A percentile compares a stretch with the other conserved stretches of the same genome.
These are phyloP conservation scores for Eulemur macaco DNA, from an alignment of 2,113 vertebrate species.

Conservation along the genomic window DNA sequence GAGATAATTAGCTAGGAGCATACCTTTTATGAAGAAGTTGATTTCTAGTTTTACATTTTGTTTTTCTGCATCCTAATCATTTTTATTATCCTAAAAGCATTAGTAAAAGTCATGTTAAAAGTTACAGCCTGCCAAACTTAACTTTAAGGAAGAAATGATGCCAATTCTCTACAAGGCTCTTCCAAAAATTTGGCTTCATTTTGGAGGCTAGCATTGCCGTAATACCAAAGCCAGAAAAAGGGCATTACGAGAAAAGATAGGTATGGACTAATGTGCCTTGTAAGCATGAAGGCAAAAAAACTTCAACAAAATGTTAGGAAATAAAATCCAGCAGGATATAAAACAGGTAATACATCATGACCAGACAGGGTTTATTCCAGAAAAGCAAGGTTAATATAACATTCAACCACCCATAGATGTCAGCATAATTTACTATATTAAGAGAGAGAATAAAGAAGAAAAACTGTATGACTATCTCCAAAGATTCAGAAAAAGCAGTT, in stretches of 20 bases:
- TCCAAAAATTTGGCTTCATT: background rate
- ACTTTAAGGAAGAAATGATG: conserved; percentile 12
- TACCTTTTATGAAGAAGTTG: background rate
- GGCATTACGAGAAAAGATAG: background rate
- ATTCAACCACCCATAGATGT: background rate
- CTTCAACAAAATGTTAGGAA: background rate
- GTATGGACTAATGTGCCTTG: background rate
- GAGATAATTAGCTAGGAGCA: background rate
- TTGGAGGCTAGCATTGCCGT: background rate
- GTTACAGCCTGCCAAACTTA: background rate
- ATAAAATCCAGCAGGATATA: background rate
- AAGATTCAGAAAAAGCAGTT: background rate
- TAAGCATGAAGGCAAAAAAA: background rate
- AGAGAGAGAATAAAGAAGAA: background rate
- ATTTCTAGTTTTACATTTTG: background rate
- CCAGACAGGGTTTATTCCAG: background rate
- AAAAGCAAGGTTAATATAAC: background rate
- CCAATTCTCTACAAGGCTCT: background rate
- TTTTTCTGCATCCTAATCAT: background rate
- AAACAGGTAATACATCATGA: background rate
- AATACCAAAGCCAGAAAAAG: background rate
- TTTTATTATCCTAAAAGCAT: background rate
- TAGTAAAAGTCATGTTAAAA: background rate
- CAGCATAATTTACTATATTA: background rate
- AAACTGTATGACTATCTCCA: background rate